Base-by-base conservation (phyloP, 2,888 invertebrate species). In the Colletes collaris region DNA sequence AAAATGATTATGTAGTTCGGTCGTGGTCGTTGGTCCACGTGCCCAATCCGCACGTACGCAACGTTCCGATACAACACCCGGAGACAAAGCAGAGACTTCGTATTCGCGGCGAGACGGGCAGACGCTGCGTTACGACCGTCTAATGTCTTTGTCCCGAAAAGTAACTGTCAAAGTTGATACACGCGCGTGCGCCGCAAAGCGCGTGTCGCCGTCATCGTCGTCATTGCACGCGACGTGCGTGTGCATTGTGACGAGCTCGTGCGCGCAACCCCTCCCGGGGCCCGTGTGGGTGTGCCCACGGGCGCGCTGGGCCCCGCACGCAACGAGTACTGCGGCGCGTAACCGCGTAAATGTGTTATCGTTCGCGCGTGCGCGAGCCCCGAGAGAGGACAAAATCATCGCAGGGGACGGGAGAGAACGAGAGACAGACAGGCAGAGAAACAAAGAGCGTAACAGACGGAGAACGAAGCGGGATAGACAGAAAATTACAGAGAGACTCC, bases 71-170 rank as follows among this genome's bases (percentile, higher is more conserved):
- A 7, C 44, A 46, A 46, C 44, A 8, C 3, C 40, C 8, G 10
- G 44, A 46, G 44, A 46, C 44, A 46, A 2, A 10, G 3, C 8
- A 46, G 10, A 8, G 67, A 58, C 50, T 40, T 53, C 52, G 49
- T 64, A 49, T 71, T 64, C 56, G 37, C 46, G 16, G 8, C 40
- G 40, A 59, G 27, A 27, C 27, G 53, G 53, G 19, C 1, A 16
- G 27, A 2, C 16, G 16, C 8, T 6, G 13, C 50, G 13, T 8
- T 10, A 46, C 59, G 49, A 27, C 46, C 27, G 56, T 52, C 70
- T 78, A 86, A 88, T 63, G 81, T 88, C 87, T 88, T 85, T 83
- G 86, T 88, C 78, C 79, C 79, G 64, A 79, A 83, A 80, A 73
- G 71, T 76, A 82, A 86, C 82, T 84, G 82, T 87, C 83, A 79